Base-by-base conservation (phyloP, 2,113 vertebrate genomes). In the Petrocephalus zakoni region DNA sequence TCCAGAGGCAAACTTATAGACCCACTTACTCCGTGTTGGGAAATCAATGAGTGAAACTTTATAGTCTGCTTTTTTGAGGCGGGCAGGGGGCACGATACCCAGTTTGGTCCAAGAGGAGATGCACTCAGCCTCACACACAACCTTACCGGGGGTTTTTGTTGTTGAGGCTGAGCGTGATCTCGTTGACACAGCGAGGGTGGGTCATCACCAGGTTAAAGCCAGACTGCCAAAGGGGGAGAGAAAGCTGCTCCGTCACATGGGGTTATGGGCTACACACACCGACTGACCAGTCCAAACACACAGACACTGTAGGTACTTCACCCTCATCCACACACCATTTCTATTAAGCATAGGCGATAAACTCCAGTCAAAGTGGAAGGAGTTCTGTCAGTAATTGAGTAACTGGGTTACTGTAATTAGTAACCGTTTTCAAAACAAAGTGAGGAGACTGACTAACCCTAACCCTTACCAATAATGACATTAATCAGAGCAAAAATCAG, bases 131-230 rank as follows among this genome's bases (percentile, higher is more conserved):
- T 64, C 47, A 88, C 47, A 47, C 47, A 51, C 47, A n/a, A 21
- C n/a, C 91, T 93, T 90, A 98, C 98, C 98, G 96, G 46, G 96
- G 94, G 4, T 91, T 99, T 90, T 95, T 97, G 93, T 97, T 97
- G 93, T 97, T 98, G 90, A 99, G 97, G 92, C 98, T 98, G 61
- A 98, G 94, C 0, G 97, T 97, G 93, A 99, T 98, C 95, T 99
- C 96, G 0, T 98, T 99, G 92, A 99, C 97, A 0, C 98, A 99
- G 90, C 95, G 95, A 0, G 97, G 95, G 88, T 99, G 98, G 87
- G 95, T 96, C 97, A 99, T 99, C 92, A 99, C 97, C 89, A 97
- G 95, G 94, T 96, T 98, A 92, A 99, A 99, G 61, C 98, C 98
- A 1, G 97, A 97, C 98, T 99, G 49, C 22, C 49, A 37, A 58